Evolutionary conservation across 2,888 invertebrate genomes (phyloP).

Genomic region (Ommatoiulus sabulosus): DNA sequence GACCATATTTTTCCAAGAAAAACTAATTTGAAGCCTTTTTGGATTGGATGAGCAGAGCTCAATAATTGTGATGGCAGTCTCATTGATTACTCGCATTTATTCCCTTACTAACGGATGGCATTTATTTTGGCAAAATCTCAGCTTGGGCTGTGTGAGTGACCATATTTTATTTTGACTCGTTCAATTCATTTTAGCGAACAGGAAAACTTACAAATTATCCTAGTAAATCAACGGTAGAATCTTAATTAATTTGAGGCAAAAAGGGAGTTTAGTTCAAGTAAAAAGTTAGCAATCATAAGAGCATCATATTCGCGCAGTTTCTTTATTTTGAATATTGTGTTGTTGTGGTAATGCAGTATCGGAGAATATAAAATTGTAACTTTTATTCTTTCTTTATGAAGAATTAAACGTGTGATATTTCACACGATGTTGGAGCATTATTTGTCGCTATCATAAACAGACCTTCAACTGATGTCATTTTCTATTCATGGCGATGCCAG

Average conservation of each 20-base stretch:
- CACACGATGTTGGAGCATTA: not conserved
- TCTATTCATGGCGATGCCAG: conserved; percentile 35
- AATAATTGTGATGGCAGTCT: conserved; percentile 16
- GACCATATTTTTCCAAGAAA: not conserved
- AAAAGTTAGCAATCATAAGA: not conserved
- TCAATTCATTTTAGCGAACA: not conserved
- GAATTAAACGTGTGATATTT: not conserved
- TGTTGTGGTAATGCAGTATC: not conserved
- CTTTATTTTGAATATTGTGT: not conserved
- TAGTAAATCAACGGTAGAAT: not conserved
- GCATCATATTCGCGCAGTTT: not conserved
- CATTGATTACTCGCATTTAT: not conserved
- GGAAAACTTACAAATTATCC: not conserved
- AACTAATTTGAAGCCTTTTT: not conserved
- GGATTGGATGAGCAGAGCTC: not conserved
- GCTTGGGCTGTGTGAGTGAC: conserved; percentile 48
- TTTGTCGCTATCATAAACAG: not conserved
- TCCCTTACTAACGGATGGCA: conserved; percentile 41
- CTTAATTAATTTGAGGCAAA: not conserved
- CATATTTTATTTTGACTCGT: not conserved
- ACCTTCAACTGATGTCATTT: not conserved
- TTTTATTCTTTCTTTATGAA: not conserved
- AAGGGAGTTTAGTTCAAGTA: not conserved
- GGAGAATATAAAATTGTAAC: not conserved
- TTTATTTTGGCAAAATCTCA: conserved; percentile 22